Conservation (phyloP, 2,797 vertebrate species). For the Pyrocephalus nanus region DNA sequence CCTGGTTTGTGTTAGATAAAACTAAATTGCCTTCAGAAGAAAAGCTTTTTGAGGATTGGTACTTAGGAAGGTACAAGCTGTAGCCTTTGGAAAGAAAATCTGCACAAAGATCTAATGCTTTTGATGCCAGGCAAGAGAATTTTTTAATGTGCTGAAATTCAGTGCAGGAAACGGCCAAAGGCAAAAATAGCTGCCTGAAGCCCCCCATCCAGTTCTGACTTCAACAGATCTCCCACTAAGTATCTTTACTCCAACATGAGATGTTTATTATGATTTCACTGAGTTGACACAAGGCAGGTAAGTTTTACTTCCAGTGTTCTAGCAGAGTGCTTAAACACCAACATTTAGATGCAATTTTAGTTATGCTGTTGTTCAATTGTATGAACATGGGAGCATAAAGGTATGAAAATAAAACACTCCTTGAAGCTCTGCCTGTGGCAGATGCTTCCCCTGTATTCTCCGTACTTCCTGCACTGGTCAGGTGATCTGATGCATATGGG, state of each 20-base stretch:
- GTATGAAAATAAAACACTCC: neutral
- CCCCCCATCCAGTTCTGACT: neutral
- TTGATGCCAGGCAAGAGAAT: neutral
- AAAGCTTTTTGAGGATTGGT: neutral
- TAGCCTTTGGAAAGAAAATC: conserved; percentile 14
- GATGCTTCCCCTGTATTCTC: neutral
- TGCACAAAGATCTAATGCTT: neutral
- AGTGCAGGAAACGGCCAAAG: neutral
- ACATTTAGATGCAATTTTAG: neutral
- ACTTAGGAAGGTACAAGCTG: neutral
- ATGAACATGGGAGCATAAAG: neutral
- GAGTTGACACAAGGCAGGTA: neutral
- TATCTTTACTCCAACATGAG: neutral
- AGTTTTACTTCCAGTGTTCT: neutral
- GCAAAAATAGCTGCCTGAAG: neutral
- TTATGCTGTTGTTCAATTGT: neutral
- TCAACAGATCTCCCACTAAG: neutral
- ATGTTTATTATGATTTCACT: neutral
- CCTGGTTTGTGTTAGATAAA: conserved; percentile 27
- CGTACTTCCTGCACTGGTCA: neutral
- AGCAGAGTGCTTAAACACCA: neutral
- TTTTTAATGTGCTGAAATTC: neutral
- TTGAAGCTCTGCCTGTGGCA: neutral
- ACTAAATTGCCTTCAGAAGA: neutral
- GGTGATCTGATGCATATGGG: neutral